A percentile compares a stretch with the other conserved stretches of the same genome.
phyloP scores from a whole-genome alignment of 2,113 vertebrate genomes.

The Halichoeres trimaculatus region DNA sequence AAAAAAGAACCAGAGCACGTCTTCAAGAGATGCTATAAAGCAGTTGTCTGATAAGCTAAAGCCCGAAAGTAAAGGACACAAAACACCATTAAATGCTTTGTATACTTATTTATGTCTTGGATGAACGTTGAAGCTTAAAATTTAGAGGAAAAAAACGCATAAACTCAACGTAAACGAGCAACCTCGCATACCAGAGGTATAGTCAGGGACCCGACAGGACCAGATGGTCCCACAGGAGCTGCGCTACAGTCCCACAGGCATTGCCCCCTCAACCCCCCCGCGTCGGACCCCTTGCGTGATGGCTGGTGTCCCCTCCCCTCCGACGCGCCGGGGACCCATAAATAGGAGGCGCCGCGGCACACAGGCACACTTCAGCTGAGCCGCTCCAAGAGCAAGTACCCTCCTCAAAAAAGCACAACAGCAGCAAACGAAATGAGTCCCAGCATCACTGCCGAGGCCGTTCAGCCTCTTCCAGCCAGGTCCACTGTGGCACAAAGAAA shows the following conservation, averaged over 20 bases:
- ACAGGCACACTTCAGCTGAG: slow-evolving; percentile 48
- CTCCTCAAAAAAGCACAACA: slow-evolving; percentile 39
- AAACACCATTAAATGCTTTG: neutral
- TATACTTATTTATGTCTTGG: slow-evolving; percentile 14
- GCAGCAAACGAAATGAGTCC: slow-evolving; percentile 72
- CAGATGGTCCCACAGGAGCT: slow-evolving; percentile 76
- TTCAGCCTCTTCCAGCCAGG: slow-evolving; percentile 48
- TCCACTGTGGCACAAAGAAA: slow-evolving; percentile 84
- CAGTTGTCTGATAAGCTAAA: neutral
- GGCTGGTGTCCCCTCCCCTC: slow-evolving; percentile 61
- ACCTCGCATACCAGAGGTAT: slow-evolving; percentile 70
- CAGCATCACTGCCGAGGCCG: slow-evolving; percentile 47
- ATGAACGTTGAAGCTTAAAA: slow-evolving; percentile 16
- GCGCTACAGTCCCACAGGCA: slow-evolving; percentile 56
- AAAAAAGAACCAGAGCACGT: neutral
- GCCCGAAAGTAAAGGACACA: neutral
- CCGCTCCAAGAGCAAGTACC: slow-evolving; percentile 20
- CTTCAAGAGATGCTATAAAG: neutral
- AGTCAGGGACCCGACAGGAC: slow-evolving; percentile 23
- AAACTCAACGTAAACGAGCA: slow-evolving; percentile 23
- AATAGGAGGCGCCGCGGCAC: slow-evolving; percentile 59
- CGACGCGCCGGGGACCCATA: slow-evolving; percentile 72
- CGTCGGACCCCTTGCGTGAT: slow-evolving; percentile 43
- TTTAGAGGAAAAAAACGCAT: slow-evolving; percentile 48
- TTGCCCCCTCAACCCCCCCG: slow-evolving; percentile 30